Evolutionary conservation across 2,888 invertebrate species (phyloP).

Genomic region (Tenodera sinensis): DNA sequence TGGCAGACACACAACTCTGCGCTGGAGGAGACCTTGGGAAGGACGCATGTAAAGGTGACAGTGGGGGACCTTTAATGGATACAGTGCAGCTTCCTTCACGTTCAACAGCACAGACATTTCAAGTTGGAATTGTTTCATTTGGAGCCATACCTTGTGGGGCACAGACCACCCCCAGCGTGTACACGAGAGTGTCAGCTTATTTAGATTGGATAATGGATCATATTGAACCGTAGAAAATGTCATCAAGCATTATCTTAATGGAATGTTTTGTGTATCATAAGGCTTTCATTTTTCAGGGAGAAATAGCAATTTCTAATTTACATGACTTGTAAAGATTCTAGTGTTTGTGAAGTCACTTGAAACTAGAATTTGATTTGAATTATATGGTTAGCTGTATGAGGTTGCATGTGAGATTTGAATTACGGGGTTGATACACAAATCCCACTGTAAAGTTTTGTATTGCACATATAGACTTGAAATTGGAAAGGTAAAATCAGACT

Average conservation of each 20-base stretch:
- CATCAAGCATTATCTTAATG: background rate
- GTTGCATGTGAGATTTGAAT: too few species aligned
- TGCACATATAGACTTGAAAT: too few species aligned
- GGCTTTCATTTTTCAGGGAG: too few species aligned
- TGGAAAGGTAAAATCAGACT: too few species aligned
- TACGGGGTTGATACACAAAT: too few species aligned
- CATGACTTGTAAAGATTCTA: too few species aligned
- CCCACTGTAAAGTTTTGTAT: too few species aligned
- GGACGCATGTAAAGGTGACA: constrained; percentile 37
- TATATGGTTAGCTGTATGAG: too few species aligned
- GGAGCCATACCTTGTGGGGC: constrained; percentile 35
- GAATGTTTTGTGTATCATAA: too few species aligned
- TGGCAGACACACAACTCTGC: constrained; percentile 33
- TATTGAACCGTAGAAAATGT: background rate
- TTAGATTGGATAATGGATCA: constrained; percentile 37
- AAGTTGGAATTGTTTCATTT: constrained; percentile 38
- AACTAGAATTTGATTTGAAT: too few species aligned
- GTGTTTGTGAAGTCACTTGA: too few species aligned
- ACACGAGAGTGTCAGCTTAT: constrained; percentile 37
- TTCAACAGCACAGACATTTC: constrained; percentile 19
- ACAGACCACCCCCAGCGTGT: constrained; percentile 36
- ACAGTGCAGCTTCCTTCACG: background rate
- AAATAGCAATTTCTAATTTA: too few species aligned
- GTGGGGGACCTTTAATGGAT: constrained; percentile 33
- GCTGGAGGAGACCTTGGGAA: constrained; percentile 34